Base-by-base conservation (phyloP, 2,113 vertebrate species). In the Elephantulus edwardii region DNA sequence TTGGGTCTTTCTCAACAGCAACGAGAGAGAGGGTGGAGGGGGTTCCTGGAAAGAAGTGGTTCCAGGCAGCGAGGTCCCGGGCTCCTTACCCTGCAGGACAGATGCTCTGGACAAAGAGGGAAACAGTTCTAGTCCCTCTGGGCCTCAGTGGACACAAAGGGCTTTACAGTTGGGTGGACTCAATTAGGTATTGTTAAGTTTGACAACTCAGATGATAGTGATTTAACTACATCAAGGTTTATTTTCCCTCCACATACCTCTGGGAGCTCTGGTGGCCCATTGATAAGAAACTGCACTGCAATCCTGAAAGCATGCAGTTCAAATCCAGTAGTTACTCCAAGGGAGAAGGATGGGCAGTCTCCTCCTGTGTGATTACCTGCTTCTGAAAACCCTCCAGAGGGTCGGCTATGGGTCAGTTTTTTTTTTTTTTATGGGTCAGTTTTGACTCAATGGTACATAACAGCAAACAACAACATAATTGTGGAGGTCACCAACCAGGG, bases 221-320 rank as follows among this genome's bases (percentile, higher is more conserved):
- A 35, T 74, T 46, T 20, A 12, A 64, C 82, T 33, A 68, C 11
- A 38, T 68, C 35, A 30, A 28, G 52, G 30, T 89, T 86, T 92
- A 42, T 86, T 88, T 86, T 70, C 42, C 20, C 22, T 75, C 82
- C 82, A 76, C 54, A 81, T 40, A 26, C 56, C n/a, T n/a, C n/a
- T n/a, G 8, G 76, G 86, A 48, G 38, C 54, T 24, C 54, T 56
- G 54, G 54, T 20, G 54, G 26, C n/a, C n/a, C n/a, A n/a, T n/a
- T n/a, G 54, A 24, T 22, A 56, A 24, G 19, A 24, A 24, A 24
- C 26, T 56, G 26, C 17, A 22, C 54, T 13, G 54, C 20, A 22
- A 56, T 7, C 54, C 5, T 17, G 19, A 56, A 56, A 24, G 54
- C 26, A 17, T 6, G 54, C 54, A 56, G 54, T 56, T 56, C 11